These are phyloP conservation scores for Semnornis frantzii DNA, from an alignment of 2,113 vertebrate species.

Conservation along the genomic window DNA sequence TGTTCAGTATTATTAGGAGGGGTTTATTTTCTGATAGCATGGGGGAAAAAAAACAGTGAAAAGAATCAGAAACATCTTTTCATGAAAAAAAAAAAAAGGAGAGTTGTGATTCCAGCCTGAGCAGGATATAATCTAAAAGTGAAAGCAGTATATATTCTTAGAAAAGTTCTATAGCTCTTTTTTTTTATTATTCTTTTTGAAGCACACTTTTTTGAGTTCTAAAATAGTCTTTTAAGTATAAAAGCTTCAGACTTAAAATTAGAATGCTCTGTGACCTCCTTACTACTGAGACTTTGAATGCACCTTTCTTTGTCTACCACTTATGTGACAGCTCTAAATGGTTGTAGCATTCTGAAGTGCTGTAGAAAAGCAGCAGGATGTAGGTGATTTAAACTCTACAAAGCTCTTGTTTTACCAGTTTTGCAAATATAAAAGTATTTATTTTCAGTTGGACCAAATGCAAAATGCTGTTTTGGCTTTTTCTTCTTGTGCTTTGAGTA, in stretches of 20 bases:
- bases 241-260: not conserved
- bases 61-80: not conserved
- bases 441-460: not conserved
- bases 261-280: not conserved
- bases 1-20: not conserved
- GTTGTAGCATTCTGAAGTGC: not conserved
- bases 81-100: not conserved
- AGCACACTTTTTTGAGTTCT: not conserved
- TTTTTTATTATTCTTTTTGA: not conserved
- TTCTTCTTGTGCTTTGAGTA: not conserved
- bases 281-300: not conserved
- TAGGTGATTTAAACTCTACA: not conserved
- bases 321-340: not conserved
- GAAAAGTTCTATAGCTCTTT: not conserved
- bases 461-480: not conserved
- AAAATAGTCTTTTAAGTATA: not conserved
- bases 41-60: not conserved
- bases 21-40: not conserved
- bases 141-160: not conserved
- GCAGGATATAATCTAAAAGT: not conserved
- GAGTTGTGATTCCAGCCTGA: not conserved
- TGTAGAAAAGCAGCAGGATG: not conserved
- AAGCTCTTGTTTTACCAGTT: not conserved
- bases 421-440: not conserved
- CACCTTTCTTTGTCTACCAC: fast-evolving